phyloP scores from a whole-genome alignment of 37 sponge, comb jelly and placozoan genomes.

The Beroe ovata region DNA sequence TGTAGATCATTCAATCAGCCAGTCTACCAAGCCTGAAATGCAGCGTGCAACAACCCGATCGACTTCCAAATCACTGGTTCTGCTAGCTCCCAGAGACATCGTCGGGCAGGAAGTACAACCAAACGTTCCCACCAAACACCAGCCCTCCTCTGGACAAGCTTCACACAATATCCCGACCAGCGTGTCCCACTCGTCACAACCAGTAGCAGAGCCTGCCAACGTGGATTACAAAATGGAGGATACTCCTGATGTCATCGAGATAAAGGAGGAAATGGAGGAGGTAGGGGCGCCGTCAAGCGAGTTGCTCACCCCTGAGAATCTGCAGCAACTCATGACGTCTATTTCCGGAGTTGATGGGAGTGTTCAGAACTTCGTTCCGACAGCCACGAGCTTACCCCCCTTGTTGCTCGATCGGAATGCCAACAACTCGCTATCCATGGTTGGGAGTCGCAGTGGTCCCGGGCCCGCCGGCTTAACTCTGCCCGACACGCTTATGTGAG shows the following conservation, averaged over 20 bases:
- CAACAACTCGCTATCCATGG: slow-evolving; percentile 26
- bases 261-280: slow-evolving; percentile 38
- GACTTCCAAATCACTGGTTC: too few relatives aligned
- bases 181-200: neutral
- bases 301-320: slow-evolving; percentile 2
- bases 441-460: slow-evolving; percentile 24
- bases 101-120: too few relatives aligned
- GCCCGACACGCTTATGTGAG: neutral
- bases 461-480: neutral
- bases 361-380: slow-evolving; percentile 54
- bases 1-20: too few relatives aligned
- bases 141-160: neutral
- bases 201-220: neutral
- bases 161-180: slow-evolving; percentile 7
- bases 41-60: too few relatives aligned
- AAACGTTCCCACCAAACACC: neutral
- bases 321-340: slow-evolving; percentile 26
- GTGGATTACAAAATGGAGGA: slow-evolving; percentile 26
- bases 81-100: too few relatives aligned
- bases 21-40: too few relatives aligned
- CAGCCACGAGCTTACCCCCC: slow-evolving; percentile 42
- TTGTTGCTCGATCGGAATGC: slow-evolving; percentile 21
- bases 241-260: slow-evolving; percentile 41
- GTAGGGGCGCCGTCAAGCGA: neutral
- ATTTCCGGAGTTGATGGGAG: slow-evolving; percentile 33